These are phyloP conservation scores for Serripes groenlandicus DNA, from an alignment of 2,888 invertebrate genomes.

Conservation along the genomic window DNA sequence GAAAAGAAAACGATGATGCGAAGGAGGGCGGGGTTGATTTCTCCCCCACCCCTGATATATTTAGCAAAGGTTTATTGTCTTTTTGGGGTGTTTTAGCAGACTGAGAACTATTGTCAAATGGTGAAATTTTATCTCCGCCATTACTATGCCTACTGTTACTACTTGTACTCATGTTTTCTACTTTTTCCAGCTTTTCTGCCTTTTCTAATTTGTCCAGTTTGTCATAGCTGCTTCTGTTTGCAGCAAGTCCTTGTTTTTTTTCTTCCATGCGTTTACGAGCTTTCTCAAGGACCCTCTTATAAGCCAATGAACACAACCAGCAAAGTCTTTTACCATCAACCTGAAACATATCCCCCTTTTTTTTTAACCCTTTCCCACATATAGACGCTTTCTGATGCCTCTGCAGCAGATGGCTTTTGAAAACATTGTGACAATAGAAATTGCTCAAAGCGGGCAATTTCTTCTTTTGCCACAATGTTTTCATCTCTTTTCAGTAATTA, in stretches of 20 bases:
- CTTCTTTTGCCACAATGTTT: no score
- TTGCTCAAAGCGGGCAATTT: no score
- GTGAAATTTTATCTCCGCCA: slow-evolving; percentile 63
- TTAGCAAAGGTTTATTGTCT: slow-evolving; percentile 50
- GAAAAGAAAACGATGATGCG: slow-evolving; percentile 64
- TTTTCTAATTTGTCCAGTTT: slow-evolving; percentile 69
- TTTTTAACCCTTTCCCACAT: not conserved
- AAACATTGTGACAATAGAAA: not conserved
- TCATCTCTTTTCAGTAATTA: no score
- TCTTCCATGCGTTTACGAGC: slow-evolving; percentile 87
- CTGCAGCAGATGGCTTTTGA: not conserved
- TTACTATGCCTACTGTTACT: slow-evolving; percentile 64
- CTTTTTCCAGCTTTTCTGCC: slow-evolving; percentile 64
- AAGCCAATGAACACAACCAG: slow-evolving; percentile 97
- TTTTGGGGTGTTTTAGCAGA: slow-evolving; percentile 55
- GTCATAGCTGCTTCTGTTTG: slow-evolving; percentile 63
- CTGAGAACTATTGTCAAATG: slow-evolving; percentile 61
- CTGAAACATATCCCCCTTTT: slow-evolving; percentile 90
- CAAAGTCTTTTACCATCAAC: slow-evolving; percentile 97
- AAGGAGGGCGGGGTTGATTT: slow-evolving; percentile 67
- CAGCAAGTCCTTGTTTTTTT: slow-evolving; percentile 64
- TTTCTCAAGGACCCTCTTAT: slow-evolving; percentile 96
- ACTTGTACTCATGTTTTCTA: slow-evolving; percentile 57
- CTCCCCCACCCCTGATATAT: slow-evolving; percentile 43
- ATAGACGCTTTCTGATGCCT: not conserved